Evolutionary conservation across 2,888 invertebrate genomes (phyloP), one percentile per base, ranked within the genome.

Genomic region (Drosophila kuntzei): DNA sequence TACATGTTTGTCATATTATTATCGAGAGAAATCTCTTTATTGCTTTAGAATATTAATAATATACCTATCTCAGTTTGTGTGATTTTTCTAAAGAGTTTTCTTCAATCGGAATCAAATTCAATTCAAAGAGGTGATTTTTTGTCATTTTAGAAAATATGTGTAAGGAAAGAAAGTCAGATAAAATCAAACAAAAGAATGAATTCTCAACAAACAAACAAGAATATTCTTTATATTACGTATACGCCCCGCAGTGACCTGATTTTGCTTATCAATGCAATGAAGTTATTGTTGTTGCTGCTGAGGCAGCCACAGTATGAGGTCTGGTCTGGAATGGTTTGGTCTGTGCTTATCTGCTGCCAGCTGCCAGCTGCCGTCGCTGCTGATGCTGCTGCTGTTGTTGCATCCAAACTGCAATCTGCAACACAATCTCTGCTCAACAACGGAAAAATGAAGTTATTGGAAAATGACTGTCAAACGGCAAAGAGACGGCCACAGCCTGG

Each of bases 371-470:
- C 18, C 59, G 70, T 50, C 67, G 44, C 22, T 71, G 78, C 53
- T 76, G 79, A 57, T 77, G 44, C 29, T 71, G 78, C 49, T 76
- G 79, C 57, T 77, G 74, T 59, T 75, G 75, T 71, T 80, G 80
- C 80, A 71, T 68, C 50, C 79, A 68, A 70, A 74, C 82, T 80
- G 79, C 85, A 83, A 83, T 83, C 82, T 87, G 83, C 83, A 88
- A 88, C 88, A 88, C 88, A 83, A 83, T 83, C 83, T 88, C 80
- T 75, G 88, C 88, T 82, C 87, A 86, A 86, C 84, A 80, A 88
- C 88, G 80, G 78, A 83, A 83, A 83, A 83, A 83, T 83, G 87
- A 83, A 83, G 88, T 83, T 83, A 83, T 83, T 83, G 83, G 88
- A 83, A 76, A 83, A 88, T 83, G 83, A 82, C 88, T 88, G 78